Evolutionary conservation across 53 echinoderm and acorn worm genomes (phyloP).

Genomic region (Apostichopus leukothele): DNA sequence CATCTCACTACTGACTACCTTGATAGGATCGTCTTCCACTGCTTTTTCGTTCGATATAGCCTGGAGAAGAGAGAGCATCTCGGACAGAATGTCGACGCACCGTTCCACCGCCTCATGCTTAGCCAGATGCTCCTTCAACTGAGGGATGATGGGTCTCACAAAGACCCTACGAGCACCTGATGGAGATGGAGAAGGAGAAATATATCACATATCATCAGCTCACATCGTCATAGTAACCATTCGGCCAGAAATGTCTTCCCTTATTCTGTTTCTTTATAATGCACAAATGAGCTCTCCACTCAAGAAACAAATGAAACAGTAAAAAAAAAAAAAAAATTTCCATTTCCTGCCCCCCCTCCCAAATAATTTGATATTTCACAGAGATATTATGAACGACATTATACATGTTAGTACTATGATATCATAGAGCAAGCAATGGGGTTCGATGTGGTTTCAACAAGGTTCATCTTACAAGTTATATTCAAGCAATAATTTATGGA

Average conservation of each 20-base stretch:
- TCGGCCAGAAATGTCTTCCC: neutral
- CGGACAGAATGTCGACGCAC: slow-evolving; percentile 39
- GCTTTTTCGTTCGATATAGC: slow-evolving; percentile 12
- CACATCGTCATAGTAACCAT: neutral
- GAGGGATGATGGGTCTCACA: slow-evolving; percentile 37
- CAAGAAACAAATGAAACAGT: no score
- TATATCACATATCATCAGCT: neutral
- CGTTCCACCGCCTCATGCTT: slow-evolving; percentile 9
- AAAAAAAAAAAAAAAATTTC: no score
- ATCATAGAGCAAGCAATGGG: no score
- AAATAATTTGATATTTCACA: no score
- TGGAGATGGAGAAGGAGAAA: neutral
- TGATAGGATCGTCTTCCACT: neutral
- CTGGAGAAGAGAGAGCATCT: slow-evolving; percentile 39
- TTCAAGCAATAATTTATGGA: neutral
- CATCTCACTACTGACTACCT: neutral
- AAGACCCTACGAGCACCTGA: slow-evolving; percentile 46
- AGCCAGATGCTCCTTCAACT: slow-evolving; percentile 22
- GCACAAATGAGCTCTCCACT: neutral
- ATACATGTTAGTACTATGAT: no score
- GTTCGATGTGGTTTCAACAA: neutral
- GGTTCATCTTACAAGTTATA: neutral
- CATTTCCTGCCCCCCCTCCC: no score
- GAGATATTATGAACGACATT: no score
- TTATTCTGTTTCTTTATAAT: neutral